Percentiles rank a stretch among this genome's conserved stretches.
These are phyloP conservation scores for Epirrhoe alternata DNA, from an alignment of 2,888 invertebrate genomes.

Conservation along the genomic window DNA sequence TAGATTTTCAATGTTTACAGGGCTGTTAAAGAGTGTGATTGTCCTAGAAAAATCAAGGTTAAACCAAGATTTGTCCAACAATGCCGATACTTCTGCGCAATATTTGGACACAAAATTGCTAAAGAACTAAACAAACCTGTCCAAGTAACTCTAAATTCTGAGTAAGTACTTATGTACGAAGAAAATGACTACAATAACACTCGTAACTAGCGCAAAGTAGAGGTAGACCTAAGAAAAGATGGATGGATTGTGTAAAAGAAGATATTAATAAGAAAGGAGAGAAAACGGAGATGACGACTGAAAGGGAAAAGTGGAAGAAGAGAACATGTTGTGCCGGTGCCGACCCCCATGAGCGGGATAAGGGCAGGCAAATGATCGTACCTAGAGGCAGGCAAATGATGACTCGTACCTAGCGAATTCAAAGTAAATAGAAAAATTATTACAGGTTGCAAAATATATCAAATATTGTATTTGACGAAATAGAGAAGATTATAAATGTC, in stretches of 20 bases:
- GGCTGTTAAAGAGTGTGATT: not conserved
- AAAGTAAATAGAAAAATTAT: not conserved
- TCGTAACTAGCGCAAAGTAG: not conserved
- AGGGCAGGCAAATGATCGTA: too few relatives aligned
- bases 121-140: slow-evolving; percentile 53
- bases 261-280: too few relatives aligned
- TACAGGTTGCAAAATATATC: slow-evolving; percentile 60
- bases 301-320: too few relatives aligned
- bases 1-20: slow-evolving; percentile 5
- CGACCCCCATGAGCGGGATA: too few relatives aligned
- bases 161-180: slow-evolving; percentile 54
- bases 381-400: not conserved
- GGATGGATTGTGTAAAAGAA: too few relatives aligned
- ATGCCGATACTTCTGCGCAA: slow-evolving; percentile 35
- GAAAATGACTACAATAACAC: not conserved
- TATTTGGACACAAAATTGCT: slow-evolving; percentile 63
- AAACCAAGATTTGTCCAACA: slow-evolving; percentile 8
- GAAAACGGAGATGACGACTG: too few relatives aligned
- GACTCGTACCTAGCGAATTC: not conserved
- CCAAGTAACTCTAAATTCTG: slow-evolving; percentile 53
- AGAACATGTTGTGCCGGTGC: too few relatives aligned
- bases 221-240: too few relatives aligned
- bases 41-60: slow-evolving; percentile 1
- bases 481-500: slow-evolving; percentile 50
- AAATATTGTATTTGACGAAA: slow-evolving; percentile 57